These are phyloP conservation scores for Congeria kusceri DNA, from an alignment of 2,888 invertebrate genomes.

Conservation along the genomic window DNA sequence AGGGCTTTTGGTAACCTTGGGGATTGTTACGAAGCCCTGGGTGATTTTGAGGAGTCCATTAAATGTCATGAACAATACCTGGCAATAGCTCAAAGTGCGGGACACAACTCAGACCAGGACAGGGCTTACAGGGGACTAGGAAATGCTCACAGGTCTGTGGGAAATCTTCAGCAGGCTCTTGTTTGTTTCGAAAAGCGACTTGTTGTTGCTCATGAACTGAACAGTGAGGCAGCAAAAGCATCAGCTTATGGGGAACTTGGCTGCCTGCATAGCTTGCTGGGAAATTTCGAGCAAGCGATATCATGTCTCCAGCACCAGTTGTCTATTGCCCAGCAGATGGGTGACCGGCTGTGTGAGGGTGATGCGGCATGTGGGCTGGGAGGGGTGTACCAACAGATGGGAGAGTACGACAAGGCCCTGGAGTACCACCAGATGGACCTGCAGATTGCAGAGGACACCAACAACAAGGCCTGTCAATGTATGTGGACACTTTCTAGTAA, in stretches of 20 bases:
- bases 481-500: conserved; percentile 74
- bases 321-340: conserved; percentile 90
- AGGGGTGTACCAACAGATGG: conserved; percentile 85
- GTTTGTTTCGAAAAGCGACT: conserved; percentile 97
- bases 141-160: conserved; percentile 90
- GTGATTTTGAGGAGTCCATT: conserved; percentile 95
- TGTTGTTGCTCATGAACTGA: conserved; percentile 96
- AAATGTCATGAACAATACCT: conserved; percentile 97
- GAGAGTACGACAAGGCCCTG: conserved; percentile 83
- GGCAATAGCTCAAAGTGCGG: conserved; percentile 93
- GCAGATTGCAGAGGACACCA: conserved; percentile 78
- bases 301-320: conserved; percentile 97
- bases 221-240: conserved; percentile 94
- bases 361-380: conserved; percentile 85
- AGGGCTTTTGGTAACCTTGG: conserved; percentile 96
- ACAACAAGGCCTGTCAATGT: conserved; percentile 82
- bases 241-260: conserved; percentile 97
- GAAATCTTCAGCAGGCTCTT: conserved; percentile 95
- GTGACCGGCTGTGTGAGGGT: conserved; percentile 87
- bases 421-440: conserved; percentile 84
- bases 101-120: conserved; percentile 92
- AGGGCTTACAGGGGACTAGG: conserved; percentile 95
- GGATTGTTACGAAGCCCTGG: conserved; percentile 97
- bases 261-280: conserved; percentile 88
- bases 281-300: conserved; percentile 96